Percentiles rank a stretch among this genome's conserved stretches.
Evolutionary conservation across 1,140 invertebrate species (phyloP).

Genomic region (Pygmarrhopalites habei): DNA sequence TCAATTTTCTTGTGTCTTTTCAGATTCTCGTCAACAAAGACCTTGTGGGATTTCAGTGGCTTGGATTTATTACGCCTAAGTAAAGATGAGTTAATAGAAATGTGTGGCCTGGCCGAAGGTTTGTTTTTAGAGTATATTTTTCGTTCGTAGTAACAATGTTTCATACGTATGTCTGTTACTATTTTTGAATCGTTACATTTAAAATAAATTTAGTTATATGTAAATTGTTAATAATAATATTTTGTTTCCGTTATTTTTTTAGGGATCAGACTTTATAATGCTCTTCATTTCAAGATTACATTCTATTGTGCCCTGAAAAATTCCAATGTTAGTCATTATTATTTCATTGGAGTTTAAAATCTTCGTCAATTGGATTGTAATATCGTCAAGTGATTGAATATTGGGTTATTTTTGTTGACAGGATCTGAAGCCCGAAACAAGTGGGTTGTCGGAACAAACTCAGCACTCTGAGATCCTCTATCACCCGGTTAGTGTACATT

Average conservation of each 20-base stretch:
- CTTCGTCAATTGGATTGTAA: background rate
- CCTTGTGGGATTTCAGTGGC: slow-evolving; percentile 77
- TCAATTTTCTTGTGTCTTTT: slow-evolving; percentile 10
- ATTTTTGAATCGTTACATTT: too few relatives aligned
- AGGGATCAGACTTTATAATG: slow-evolving; percentile 86
- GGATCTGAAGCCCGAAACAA: background rate
- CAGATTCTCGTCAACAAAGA: slow-evolving; percentile 58
- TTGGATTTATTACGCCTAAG: slow-evolving; percentile 77
- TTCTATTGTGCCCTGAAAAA: slow-evolving; percentile 29
- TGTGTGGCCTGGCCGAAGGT: slow-evolving; percentile 83
- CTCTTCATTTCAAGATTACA: slow-evolving; percentile 57
- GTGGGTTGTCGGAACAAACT: too few relatives aligned
- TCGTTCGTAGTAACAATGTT: background rate
- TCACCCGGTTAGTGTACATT: too few relatives aligned
- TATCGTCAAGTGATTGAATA: background rate
- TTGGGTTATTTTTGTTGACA: slow-evolving; percentile 4
- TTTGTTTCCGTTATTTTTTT: too few relatives aligned
- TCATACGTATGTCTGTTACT: too few relatives aligned
- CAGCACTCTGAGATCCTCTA: too few relatives aligned
- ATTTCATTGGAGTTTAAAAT: background rate
- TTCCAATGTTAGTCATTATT: slow-evolving; percentile 10
- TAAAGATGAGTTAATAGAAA: slow-evolving; percentile 84
- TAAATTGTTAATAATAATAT: too few relatives aligned
- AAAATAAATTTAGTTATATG: too few relatives aligned
- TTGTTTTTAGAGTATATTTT: too few relatives aligned